A percentile compares a stretch with the other conserved stretches of the same genome.
Conservation (phyloP, 2,797 vertebrate species). For the Podarcis siculus region DNA sequence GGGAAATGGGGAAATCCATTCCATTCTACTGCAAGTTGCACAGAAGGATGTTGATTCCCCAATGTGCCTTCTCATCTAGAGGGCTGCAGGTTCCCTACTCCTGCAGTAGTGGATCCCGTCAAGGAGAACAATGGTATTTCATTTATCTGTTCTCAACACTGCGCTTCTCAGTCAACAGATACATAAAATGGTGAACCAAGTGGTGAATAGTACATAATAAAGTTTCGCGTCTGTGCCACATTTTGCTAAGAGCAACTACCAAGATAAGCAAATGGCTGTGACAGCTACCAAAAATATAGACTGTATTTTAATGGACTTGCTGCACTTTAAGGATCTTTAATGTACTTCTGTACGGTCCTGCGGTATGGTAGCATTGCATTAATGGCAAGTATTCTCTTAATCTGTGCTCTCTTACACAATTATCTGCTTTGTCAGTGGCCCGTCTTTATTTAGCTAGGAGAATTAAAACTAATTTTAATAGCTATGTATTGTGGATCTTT, state of each 20-base stretch:
- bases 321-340: conserved; percentile 11
- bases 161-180: not conserved
- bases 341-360: not conserved
- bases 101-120: not conserved
- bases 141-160: not conserved
- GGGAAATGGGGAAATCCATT: not conserved
- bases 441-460: conserved; percentile 24
- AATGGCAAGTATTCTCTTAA: not conserved
- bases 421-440: not conserved
- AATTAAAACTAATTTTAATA: conserved; percentile 35
- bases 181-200: not conserved
- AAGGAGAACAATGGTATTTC: not conserved
- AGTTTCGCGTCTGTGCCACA: not conserved
- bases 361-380: not conserved
- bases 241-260: not conserved
- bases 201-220: not conserved
- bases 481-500: conserved; percentile 36
- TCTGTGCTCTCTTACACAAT: not conserved
- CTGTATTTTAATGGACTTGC: conserved; percentile 22
- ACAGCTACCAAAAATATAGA: conserved; percentile 13
- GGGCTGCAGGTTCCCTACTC: not conserved
- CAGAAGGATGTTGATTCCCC: not conserved
- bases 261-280: conserved; percentile 7
- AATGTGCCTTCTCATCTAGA: not conserved
- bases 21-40: too few relatives aligned